Conservation (phyloP, 2,888 invertebrate genomes). For the Tuta absoluta region DNA sequence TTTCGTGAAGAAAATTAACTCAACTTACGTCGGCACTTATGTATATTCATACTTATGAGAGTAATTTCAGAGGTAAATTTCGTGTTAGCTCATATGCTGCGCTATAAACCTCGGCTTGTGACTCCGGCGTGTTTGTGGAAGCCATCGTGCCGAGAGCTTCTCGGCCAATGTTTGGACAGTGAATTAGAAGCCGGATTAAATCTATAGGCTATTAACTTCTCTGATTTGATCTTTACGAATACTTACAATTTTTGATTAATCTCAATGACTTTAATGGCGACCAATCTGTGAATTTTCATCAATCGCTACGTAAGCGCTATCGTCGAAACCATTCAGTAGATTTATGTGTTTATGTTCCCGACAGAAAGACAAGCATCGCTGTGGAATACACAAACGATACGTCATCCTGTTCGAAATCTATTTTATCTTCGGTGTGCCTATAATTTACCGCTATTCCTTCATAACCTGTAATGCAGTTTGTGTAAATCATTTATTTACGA, state of each 20-base stretch:
- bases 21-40: constrained; percentile 55
- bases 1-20: constrained; percentile 53
- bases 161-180: constrained; percentile 12
- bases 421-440: constrained; percentile 1
- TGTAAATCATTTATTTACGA: constrained; percentile 10
- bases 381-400: neutral
- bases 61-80: constrained; percentile 62
- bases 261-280: neutral
- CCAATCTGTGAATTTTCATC: neutral
- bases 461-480: constrained; percentile 9
- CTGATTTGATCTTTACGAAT: neutral
- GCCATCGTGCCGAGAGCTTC: constrained; percentile 5
- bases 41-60: constrained; percentile 63
- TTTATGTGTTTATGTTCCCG: constrained; percentile 4
- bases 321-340: neutral
- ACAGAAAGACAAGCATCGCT: constrained; percentile 1
- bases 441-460: neutral
- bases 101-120: neutral
- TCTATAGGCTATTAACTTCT: neutral
- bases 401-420: neutral
- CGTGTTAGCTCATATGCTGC: constrained; percentile 42
- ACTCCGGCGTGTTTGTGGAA: constrained; percentile 1
- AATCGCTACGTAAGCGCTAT: neutral
- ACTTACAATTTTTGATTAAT: neutral
- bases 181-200: constrained; percentile 20